These are phyloP conservation scores for Pseudochaenichthys georgianus DNA, from an alignment of 2,797 vertebrate species.

Conservation along the genomic window DNA sequence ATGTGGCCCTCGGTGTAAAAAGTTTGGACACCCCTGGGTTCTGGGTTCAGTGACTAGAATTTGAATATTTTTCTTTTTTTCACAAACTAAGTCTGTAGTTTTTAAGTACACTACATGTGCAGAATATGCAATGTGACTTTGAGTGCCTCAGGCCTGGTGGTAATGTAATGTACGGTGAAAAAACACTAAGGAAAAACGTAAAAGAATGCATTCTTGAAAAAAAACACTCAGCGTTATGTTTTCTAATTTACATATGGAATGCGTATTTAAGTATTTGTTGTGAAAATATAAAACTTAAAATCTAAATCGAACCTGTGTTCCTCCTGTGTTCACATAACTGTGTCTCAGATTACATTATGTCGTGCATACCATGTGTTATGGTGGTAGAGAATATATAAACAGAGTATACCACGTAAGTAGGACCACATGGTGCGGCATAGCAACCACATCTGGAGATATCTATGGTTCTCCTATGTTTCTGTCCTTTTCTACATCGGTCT, in stretches of 20 bases:
- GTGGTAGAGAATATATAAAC: conserved; percentile 13
- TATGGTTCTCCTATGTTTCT: background rate
- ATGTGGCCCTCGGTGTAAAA: too few species aligned
- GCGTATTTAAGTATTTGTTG: too few species aligned
- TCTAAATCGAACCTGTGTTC: background rate
- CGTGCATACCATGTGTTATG: conserved; percentile 4
- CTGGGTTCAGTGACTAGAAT: too few species aligned
- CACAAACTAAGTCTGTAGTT: background rate
- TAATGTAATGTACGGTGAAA: background rate
- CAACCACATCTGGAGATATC: background rate
- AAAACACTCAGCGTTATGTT: background rate
- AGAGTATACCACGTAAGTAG: conserved; percentile 6
- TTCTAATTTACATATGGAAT: too few species aligned
- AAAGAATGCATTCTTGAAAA: background rate
- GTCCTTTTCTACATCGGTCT: background rate
- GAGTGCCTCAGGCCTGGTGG: background rate
- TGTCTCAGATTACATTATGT: conserved; percentile 25
- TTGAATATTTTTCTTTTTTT: too few species aligned
- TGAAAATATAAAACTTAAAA: background rate
- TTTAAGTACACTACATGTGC: background rate
- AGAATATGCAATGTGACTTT: background rate
- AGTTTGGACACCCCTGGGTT: too few species aligned
- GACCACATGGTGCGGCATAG: background rate
- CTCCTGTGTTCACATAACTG: background rate
- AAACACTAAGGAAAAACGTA: background rate